Evolutionary conservation across 2,888 invertebrate species (phyloP), one percentile per base, ranked within the genome.

Genomic region (Euproctis similis): DNA sequence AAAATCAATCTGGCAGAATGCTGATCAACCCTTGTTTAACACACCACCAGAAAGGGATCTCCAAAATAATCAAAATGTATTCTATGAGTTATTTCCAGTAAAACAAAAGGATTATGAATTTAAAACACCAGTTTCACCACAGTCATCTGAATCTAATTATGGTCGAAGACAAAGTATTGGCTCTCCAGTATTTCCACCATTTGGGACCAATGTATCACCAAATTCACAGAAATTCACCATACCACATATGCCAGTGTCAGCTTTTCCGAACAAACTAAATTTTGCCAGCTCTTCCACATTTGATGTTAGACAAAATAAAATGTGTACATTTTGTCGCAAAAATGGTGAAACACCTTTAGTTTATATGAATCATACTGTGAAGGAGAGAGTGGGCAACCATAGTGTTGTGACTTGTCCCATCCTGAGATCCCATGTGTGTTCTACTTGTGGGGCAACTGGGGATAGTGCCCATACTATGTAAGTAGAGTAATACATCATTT

Each of bases 391-490:
- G 12, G 75, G 60, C 0, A 64, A 53, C 16, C 59, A 49, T 28
- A 56, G 55, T 32, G 38, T 77, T 11, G 82, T 84, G 1, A 68
- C 73, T 0, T 84, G 84, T 24, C 84, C 84, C 0, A 80, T 84
- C 12, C 38, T 84, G 36, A 52, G 81, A 22, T 70, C 69, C 0
- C 77, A 74, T 39, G 60, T 75, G 0, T 84, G 84, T 23, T 46
- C 65, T 0, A 59, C 59, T 0, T 84, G 84, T 34, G 72, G 75
- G 0, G 70, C 53, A 1, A 54, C 70, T 0, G 82, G 84, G 0
- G 81, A 84, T 27, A 40, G 72, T 30, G 82, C 84, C 9, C 84
- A 84, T 52, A 84, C 84, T 6, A 71, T 77, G 82, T 84, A 65
- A 77, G 82, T 77, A 31, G 31, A 14, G 28, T 30, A n/a, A n/a